Evolutionary conservation across 2,113 vertebrate genomes (phyloP).

Genomic region (Sardina pilchardus): DNA sequence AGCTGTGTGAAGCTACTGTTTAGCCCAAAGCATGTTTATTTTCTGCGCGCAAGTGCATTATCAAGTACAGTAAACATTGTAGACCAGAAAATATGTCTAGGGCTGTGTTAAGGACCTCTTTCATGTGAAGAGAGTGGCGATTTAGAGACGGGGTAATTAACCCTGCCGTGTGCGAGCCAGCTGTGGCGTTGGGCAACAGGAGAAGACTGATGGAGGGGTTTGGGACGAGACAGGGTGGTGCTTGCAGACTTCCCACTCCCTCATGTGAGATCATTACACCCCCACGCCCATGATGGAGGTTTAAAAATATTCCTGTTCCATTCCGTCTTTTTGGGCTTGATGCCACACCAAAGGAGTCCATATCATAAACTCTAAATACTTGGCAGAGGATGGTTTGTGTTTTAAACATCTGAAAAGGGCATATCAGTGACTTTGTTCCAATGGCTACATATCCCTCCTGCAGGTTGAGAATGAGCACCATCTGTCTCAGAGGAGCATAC

Average conservation of each 20-base stretch:
- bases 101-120: background rate
- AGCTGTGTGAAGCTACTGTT: background rate
- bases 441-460: background rate
- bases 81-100: background rate
- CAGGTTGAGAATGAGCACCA: conserved; percentile 13
- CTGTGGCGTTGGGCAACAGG: background rate
- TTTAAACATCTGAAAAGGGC: background rate
- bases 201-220: background rate
- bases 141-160: background rate
- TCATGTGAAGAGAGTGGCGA: background rate
- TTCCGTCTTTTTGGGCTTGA: background rate
- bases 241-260: background rate
- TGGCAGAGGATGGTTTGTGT: background rate
- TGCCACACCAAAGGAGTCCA: background rate
- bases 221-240: background rate
- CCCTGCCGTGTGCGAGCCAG: background rate
- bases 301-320: background rate
- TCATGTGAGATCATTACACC: background rate
- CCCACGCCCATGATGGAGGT: background rate
- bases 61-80: background rate
- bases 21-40: background rate
- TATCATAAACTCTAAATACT: conserved; percentile 3
- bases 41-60: background rate
- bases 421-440: background rate
- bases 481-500: background rate